Conservation (phyloP, 2,888 invertebrate species). For the Tetragnatha montana region DNA sequence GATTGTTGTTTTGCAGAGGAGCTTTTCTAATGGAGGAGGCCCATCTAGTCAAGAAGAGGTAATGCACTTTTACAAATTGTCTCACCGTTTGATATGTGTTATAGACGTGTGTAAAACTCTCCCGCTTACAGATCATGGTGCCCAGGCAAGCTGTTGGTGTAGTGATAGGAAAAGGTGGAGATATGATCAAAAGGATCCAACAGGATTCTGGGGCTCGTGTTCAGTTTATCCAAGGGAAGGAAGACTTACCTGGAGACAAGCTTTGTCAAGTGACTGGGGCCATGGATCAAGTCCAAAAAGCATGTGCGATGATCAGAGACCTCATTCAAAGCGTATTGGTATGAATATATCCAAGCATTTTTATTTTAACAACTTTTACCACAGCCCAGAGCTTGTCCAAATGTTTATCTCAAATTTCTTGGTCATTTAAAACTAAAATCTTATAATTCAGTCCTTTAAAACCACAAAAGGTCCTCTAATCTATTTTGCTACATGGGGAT, state of each 20-base stretch:
- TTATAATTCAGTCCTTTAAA: too few relatives aligned
- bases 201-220: slow-evolving; percentile 91
- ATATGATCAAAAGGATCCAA: slow-evolving; percentile 98
- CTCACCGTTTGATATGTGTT: background rate
- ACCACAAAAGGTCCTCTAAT: too few relatives aligned
- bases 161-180: slow-evolving; percentile 97
- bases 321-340: slow-evolving; percentile 91
- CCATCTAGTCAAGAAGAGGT: slow-evolving; percentile 55
- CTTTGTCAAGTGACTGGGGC: slow-evolving; percentile 92
- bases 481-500: too few relatives aligned
- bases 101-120: background rate
- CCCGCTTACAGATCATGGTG: slow-evolving; percentile 82
- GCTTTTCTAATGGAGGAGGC: slow-evolving; percentile 55
- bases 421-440: too few relatives aligned
- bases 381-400: too few relatives aligned
- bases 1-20: slow-evolving; percentile 43
- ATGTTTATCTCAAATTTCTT: too few relatives aligned
- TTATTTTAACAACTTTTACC: too few relatives aligned
- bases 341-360: slow-evolving; percentile 74
- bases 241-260: slow-evolving; percentile 89
- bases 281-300: slow-evolving; percentile 83
- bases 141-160: slow-evolving; percentile 96
- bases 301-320: slow-evolving; percentile 91
- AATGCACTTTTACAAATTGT: background rate
- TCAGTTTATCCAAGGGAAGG: slow-evolving; percentile 86